Percentiles rank a stretch among this genome's conserved stretches.
Conservation (phyloP, 1,140 invertebrate species). For the Platyscapa corneri region DNA sequence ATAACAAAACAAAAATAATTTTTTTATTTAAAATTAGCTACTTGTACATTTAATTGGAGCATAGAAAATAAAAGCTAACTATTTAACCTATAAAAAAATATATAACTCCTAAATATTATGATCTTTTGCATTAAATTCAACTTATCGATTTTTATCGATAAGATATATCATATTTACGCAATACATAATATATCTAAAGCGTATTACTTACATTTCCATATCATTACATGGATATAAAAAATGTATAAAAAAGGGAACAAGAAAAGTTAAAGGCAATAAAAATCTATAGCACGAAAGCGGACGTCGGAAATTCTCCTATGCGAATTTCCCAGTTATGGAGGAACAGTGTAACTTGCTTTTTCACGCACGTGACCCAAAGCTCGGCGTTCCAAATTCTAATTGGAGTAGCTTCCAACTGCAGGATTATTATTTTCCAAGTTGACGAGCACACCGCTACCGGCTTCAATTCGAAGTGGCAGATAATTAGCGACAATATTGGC, state of each 20-base stretch:
- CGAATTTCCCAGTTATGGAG: not conserved
- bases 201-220: not conserved
- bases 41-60: too few species aligned
- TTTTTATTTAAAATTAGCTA: too few species aligned
- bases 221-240: not conserved
- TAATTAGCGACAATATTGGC: constrained; percentile 44
- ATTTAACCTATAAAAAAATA: too few species aligned
- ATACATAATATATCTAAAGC: not conserved
- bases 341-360: not conserved
- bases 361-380: not conserved
- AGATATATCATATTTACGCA: too few species aligned
- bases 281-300: not conserved
- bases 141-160: too few species aligned
- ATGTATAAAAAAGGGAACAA: too few species aligned
- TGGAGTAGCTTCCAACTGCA: not conserved
- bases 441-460: not conserved
- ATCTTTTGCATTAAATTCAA: too few species aligned
- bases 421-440: constrained; percentile 36
- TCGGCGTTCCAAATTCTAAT: not conserved
- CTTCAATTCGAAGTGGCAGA: not conserved
- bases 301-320: not conserved
- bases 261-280: not conserved
- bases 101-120: too few species aligned
- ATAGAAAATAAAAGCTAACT: too few species aligned
- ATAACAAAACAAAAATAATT: too few species aligned